These are phyloP conservation scores for Ctenochaetus hawaiiensis DNA, from an alignment of 2,797 vertebrate genomes.

Conservation along the genomic window DNA sequence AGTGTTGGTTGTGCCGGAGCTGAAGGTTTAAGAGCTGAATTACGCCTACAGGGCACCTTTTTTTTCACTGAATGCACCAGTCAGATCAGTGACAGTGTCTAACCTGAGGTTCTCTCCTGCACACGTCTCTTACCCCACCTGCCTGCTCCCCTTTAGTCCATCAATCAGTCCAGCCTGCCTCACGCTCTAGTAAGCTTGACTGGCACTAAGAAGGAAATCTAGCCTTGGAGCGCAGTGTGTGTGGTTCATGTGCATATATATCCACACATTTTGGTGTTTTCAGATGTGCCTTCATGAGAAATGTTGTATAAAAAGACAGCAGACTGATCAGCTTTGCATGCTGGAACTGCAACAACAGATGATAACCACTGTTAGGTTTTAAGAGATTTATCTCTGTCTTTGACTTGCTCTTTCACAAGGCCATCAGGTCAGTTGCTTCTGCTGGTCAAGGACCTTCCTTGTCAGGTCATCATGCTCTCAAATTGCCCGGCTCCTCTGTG, in stretches of 20 bases:
- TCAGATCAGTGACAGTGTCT: slow-evolving; percentile 60
- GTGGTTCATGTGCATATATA: slow-evolving; percentile 19
- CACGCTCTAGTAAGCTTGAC: slow-evolving; percentile 71
- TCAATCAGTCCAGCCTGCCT: slow-evolving; percentile 67
- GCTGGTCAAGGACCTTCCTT: slow-evolving; percentile 46
- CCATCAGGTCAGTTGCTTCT: slow-evolving; percentile 3
- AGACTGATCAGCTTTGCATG: slow-evolving; percentile 10
- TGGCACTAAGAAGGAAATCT: slow-evolving; percentile 63
- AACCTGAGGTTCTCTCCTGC: slow-evolving; percentile 53
- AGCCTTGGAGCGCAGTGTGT: slow-evolving; percentile 39
- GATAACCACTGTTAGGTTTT: slow-evolving; percentile 7
- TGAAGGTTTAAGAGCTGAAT: slow-evolving; percentile 56
- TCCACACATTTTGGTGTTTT: slow-evolving; percentile 14
- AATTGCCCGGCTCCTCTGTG: slow-evolving; percentile 38
- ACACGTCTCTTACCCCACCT: slow-evolving; percentile 43
- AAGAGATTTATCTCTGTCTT: slow-evolving; percentile 18
- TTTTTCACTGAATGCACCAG: slow-evolving; percentile 31
- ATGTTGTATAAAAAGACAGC: slow-evolving; percentile 33
- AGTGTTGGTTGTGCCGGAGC: slow-evolving; percentile 11
- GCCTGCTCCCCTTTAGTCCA: slow-evolving; percentile 50
- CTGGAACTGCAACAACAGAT: background rate
- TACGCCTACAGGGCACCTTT: slow-evolving; percentile 19
- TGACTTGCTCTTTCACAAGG: slow-evolving; percentile 11
- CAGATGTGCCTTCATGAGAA: background rate
- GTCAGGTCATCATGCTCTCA: slow-evolving; percentile 50